A percentile compares a stretch with the other conserved stretches of the same genome.
phyloP scores from a whole-genome alignment of 2,113 vertebrate genomes.

The Corydoras sp. region DNA sequence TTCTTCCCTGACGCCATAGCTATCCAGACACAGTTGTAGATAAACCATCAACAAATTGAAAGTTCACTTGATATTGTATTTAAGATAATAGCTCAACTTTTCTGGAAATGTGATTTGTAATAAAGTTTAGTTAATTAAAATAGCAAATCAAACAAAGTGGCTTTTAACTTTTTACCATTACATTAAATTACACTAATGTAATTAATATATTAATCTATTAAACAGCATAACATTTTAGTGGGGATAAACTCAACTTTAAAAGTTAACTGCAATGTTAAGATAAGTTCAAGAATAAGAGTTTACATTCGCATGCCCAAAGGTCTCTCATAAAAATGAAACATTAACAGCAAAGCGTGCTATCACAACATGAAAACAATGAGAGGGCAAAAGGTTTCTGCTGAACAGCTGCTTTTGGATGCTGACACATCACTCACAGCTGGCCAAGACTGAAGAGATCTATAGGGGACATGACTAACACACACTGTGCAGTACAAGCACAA shows the following conservation, averaged over 20 bases:
- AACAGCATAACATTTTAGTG: too few species aligned
- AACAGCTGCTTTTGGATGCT: constrained; percentile 32
- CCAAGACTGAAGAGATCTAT: constrained; percentile 21
- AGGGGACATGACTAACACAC: constrained; percentile 7
- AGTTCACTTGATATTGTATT: too few species aligned
- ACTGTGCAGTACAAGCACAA: constrained; percentile 2
- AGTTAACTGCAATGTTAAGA: too few species aligned
- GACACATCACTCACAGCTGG: constrained; percentile 31
- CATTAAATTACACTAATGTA: too few species aligned
- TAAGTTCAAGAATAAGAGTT: neutral
- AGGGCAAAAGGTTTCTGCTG: constrained; percentile 36
- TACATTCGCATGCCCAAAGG: neutral
- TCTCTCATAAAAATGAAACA: constrained; percentile 4
- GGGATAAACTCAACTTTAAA: too few species aligned
- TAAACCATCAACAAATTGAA: too few species aligned
- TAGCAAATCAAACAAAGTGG: neutral
- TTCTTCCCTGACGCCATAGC: too few species aligned
- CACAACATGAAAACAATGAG: constrained; percentile 38
- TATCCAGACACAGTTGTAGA: too few species aligned
- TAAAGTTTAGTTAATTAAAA: neutral
- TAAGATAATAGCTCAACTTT: too few species aligned
- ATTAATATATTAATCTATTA: too few species aligned
- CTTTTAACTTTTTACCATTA: too few species aligned
- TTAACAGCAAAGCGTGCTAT: constrained; percentile 5
- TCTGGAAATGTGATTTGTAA: too few species aligned